A percentile compares a stretch with the other conserved stretches of the same genome.
These are phyloP conservation scores for Drosophila anomalata DNA, from an alignment of 2,888 invertebrate genomes.

Conservation along the genomic window DNA sequence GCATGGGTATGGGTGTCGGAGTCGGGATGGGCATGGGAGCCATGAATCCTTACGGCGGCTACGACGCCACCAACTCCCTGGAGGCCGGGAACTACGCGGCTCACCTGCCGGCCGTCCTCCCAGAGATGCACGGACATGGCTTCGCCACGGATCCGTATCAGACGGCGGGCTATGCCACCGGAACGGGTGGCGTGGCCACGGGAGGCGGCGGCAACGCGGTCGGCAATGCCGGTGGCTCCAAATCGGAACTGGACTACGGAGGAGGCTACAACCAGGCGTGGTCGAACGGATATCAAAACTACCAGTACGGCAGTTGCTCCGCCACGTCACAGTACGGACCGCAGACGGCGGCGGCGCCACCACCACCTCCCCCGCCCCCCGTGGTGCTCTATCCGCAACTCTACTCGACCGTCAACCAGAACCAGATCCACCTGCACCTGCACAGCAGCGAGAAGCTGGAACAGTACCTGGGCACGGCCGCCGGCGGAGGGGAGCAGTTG, in stretches of 20 bases:
- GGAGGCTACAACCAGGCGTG: conserved; percentile 82
- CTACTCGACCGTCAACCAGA: conserved; percentile 93
- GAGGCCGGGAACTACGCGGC: conserved; percentile 83
- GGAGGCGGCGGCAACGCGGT: not conserved
- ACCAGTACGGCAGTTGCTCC: conserved; percentile 86
- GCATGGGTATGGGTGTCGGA: conserved; percentile 79
- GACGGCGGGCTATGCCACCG: conserved; percentile 53
- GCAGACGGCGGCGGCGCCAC: conserved; percentile 48
- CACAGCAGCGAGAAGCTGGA: conserved; percentile 88
- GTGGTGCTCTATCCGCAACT: conserved; percentile 92
- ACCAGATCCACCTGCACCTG: conserved; percentile 92
- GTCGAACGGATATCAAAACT: conserved; percentile 89
- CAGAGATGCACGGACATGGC: conserved; percentile 85
- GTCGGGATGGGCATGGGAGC: conserved; percentile 24
- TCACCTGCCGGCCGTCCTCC: conserved; percentile 86
- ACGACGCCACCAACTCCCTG: conserved; percentile 67
- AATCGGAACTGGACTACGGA: conserved; percentile 80
- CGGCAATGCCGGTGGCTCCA: conserved; percentile 42
- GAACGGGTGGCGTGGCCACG: conserved; percentile 50
- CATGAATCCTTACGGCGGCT: conserved; percentile 78
- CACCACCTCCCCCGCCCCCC: conserved; percentile 85
- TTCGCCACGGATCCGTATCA: conserved; percentile 84
- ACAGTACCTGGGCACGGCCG: conserved; percentile 86
- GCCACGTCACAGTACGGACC: conserved; percentile 73
- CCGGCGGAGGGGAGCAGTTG: conserved; percentile 84